A percentile compares a stretch with the other conserved stretches of the same genome.
Conservation (phyloP, 64 coral and sea anemone genomes). For the Stylophora pistillata region DNA sequence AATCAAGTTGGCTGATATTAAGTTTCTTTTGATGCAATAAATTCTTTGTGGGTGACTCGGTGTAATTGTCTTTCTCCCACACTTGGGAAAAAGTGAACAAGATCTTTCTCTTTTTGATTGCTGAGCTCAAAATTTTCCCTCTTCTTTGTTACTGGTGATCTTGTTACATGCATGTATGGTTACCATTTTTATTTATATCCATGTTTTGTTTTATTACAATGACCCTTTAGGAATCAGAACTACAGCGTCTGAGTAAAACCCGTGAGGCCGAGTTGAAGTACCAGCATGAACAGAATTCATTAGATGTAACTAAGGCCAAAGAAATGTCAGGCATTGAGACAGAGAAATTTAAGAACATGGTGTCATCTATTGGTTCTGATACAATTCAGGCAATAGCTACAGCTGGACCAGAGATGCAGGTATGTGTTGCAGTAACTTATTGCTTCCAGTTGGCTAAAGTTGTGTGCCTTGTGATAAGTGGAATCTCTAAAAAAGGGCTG, state of each 20-base stretch:
- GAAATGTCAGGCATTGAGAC: constrained; percentile 83
- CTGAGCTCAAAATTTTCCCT: no score
- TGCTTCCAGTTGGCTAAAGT: neutral
- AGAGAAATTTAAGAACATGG: constrained; percentile 97
- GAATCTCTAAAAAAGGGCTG: no score
- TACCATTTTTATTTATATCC: neutral
- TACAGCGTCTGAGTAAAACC: constrained; percentile 79
- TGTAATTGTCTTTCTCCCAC: no score
- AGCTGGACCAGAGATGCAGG: constrained; percentile 98
- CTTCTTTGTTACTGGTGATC: no score
- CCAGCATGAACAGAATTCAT: constrained; percentile 73
- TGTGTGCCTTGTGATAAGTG: neutral
- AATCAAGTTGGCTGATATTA: no score
- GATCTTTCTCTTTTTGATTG: no score
- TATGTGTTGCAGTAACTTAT: constrained; percentile 2
- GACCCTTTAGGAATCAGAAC: constrained; percentile 79
- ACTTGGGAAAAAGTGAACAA: no score
- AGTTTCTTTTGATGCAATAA: no score
- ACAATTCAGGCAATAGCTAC: constrained; percentile 99
- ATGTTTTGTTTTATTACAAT: neutral
- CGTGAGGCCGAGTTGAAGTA: constrained; percentile 86
- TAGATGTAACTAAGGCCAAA: constrained; percentile 82
- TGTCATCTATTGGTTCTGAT: constrained; percentile 92
- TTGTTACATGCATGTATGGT: no score
- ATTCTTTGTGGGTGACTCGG: no score